Conservation (phyloP, 2,888 invertebrate genomes). For the Caradrina kadenii region DNA sequence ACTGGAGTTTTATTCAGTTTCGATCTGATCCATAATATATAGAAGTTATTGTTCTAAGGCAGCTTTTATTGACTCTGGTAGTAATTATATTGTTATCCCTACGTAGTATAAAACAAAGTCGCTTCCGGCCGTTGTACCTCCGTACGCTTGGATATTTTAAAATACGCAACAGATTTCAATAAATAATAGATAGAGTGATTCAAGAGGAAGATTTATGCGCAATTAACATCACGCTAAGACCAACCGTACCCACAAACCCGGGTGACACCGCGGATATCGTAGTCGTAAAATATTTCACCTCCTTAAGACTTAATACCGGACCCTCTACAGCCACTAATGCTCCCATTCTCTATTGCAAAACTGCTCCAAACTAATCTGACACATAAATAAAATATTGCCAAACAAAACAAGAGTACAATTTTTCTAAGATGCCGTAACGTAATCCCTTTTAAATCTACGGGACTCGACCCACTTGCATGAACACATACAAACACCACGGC, state of each 20-base stretch:
- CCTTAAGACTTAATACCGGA: slow-evolving; percentile 4
- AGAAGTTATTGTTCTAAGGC: not conserved
- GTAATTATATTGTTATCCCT: not conserved
- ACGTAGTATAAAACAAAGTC: too few relatives aligned
- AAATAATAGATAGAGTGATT: too few relatives aligned
- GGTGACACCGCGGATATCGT: too few relatives aligned
- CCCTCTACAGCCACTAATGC: not conserved
- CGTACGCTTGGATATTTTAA: too few relatives aligned
- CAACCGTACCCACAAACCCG: too few relatives aligned
- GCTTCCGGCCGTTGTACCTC: too few relatives aligned
- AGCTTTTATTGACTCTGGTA: not conserved
- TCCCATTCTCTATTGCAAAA: slow-evolving; percentile 30
- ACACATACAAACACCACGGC: slow-evolving; percentile 1
- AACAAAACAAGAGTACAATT: slow-evolving; percentile 39
- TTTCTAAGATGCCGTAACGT: slow-evolving; percentile 46
- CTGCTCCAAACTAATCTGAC: slow-evolving; percentile 13
- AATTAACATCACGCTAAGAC: too few relatives aligned
- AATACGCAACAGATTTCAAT: too few relatives aligned
- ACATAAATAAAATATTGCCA: slow-evolving; percentile 32
- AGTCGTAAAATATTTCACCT: slow-evolving; percentile 2
- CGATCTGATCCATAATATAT: not conserved
- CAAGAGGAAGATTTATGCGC: too few relatives aligned
- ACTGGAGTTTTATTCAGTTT: not conserved
- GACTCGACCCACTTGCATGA: slow-evolving; percentile 41
- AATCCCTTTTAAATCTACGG: slow-evolving; percentile 51